Evolutionary conservation across 2,797 vertebrate genomes (phyloP).

Genomic region (Pogonophryne albipinna): DNA sequence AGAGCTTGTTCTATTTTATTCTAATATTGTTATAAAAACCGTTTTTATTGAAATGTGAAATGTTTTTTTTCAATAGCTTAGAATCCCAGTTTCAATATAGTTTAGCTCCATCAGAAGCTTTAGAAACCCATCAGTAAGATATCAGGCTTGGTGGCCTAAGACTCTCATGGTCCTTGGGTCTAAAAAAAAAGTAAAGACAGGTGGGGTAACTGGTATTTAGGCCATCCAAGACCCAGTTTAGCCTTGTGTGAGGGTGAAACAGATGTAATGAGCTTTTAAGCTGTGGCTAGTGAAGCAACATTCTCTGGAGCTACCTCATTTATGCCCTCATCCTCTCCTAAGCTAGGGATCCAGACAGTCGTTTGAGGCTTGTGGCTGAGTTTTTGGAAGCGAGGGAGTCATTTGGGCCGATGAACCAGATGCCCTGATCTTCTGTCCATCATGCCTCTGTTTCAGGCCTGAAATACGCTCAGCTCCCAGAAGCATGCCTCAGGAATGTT

Average conservation of each 20-base stretch:
- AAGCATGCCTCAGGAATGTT: conserved; percentile 60
- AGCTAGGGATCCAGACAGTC: conserved; percentile 72
- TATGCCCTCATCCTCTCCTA: conserved; percentile 76
- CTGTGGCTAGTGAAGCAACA: conserved; percentile 62
- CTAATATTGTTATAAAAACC: too few species aligned
- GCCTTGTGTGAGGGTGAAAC: conserved; percentile 60
- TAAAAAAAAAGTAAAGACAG: conserved; percentile 60
- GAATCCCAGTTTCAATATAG: not conserved
- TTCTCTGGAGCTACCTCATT: conserved; percentile 75
- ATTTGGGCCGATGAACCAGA: conserved; percentile 63
- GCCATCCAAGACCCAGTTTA: conserved; percentile 63
- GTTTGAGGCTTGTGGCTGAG: conserved; percentile 54
- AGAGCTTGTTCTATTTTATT: too few species aligned
- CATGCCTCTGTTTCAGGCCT: conserved; percentile 60
- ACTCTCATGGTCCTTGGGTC: conserved; percentile 24
- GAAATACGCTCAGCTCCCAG: conserved; percentile 59
- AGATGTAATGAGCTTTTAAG: conserved; percentile 81
- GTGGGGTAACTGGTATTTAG: conserved; percentile 68
- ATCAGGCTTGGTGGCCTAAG: conserved; percentile 30
- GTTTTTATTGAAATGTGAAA: not conserved
- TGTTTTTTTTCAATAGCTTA: not conserved
- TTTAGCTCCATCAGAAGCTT: not conserved
- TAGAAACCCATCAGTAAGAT: conserved; percentile 12
- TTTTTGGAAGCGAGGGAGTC: conserved; percentile 55
- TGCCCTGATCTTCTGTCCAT: conserved; percentile 65